A percentile compares a stretch with the other conserved stretches of the same genome.
phyloP scores from a whole-genome alignment of 2,113 vertebrate species.

The Petaurus breviceps region DNA sequence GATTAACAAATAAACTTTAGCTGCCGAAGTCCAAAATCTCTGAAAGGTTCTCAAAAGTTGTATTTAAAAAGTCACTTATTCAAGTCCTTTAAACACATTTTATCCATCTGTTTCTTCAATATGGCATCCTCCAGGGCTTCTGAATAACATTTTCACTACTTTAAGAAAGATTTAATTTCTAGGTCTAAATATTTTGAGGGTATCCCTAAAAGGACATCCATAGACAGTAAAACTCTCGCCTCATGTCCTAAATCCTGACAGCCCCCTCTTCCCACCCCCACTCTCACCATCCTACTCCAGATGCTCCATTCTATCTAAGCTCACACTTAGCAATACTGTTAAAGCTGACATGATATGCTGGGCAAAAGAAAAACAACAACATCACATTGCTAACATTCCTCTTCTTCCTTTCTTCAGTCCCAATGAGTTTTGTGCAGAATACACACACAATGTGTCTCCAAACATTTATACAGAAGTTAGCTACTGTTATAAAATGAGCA shows the following conservation, averaged over 20 bases:
- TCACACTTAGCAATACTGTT: not conserved
- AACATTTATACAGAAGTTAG: not conserved
- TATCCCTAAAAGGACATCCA: not conserved
- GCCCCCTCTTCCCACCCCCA: not conserved
- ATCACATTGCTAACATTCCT: not conserved
- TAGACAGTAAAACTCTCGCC: not conserved
- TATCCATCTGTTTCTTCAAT: constrained; percentile 31
- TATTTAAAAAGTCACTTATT: constrained; percentile 38
- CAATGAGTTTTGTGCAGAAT: constrained; percentile 6
- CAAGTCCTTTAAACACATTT: constrained; percentile 10
- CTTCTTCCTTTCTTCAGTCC: not conserved
- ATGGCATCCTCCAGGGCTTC: not conserved
- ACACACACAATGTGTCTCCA: not conserved
- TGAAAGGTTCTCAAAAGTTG: not conserved
- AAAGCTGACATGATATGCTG: not conserved
- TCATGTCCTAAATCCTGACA: not conserved
- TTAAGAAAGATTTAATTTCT: constrained; percentile 31
- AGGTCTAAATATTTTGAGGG: constrained; percentile 7
- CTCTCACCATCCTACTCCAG: not conserved
- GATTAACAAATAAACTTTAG: not conserved
- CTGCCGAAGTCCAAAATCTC: not conserved
- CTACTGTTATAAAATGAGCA: not conserved
- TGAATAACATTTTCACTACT: constrained; percentile 6
- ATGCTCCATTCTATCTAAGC: not conserved
- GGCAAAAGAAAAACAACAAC: not conserved